These are phyloP conservation scores for Fragum whitleyi DNA, from an alignment of 2,888 invertebrate genomes.

Conservation along the genomic window DNA sequence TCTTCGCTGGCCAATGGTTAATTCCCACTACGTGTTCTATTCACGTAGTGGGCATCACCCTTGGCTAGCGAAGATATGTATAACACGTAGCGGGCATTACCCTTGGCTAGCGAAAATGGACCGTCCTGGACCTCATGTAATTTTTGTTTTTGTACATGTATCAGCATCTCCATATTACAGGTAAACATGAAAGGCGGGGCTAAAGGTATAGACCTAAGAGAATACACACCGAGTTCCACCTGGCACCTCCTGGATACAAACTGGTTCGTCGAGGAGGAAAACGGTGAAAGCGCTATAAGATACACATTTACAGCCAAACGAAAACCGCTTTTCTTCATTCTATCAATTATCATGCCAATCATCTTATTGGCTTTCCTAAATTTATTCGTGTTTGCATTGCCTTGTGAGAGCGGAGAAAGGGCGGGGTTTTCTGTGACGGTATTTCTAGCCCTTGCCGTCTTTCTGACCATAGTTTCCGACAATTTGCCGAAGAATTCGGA, in stretches of 20 bases:
- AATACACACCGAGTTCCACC: not conserved
- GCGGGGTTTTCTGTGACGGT: conserved; percentile 5
- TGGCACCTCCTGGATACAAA: not conserved
- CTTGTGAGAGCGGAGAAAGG: conserved; percentile 11
- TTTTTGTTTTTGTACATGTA: too few relatives aligned
- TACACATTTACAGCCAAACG: not conserved
- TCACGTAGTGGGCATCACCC: too few relatives aligned
- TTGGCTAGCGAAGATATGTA: too few relatives aligned
- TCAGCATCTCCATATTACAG: too few relatives aligned
- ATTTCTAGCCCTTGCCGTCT: not conserved
- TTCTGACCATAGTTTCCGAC: not conserved
- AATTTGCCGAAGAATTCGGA: not conserved
- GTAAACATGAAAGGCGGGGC: not conserved
- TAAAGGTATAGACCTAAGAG: not conserved
- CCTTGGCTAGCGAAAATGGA: too few relatives aligned
- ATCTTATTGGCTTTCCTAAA: not conserved
- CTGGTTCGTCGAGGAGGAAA: not conserved
- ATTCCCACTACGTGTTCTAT: too few relatives aligned
- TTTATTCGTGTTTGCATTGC: not conserved
- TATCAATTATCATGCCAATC: not conserved
- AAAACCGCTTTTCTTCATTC: not conserved
- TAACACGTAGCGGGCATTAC: too few relatives aligned
- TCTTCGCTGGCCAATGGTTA: too few relatives aligned
- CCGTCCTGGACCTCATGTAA: too few relatives aligned
- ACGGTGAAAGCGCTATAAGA: not conserved